Evolutionary conservation across 2,113 vertebrate genomes (phyloP), one percentile per base, ranked within the genome.

Genomic region (Archocentrus centrarchus): DNA sequence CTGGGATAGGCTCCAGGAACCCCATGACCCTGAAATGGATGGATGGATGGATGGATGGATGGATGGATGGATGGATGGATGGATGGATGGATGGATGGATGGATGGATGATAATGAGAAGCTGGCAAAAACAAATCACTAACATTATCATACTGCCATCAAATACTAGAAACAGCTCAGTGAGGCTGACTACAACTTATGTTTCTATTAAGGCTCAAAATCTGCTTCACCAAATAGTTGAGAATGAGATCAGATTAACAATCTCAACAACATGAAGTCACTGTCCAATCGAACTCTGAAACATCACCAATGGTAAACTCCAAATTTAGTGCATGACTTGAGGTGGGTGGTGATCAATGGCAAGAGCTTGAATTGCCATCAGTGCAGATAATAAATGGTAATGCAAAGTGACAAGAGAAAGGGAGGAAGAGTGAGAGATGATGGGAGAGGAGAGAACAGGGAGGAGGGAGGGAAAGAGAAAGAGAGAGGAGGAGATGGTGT

Each of bases 341-440:
- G 39, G 64, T 63, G 50, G 77, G 24, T 20, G 62, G 27, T 80
- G 78, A 90, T 93, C 81, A 90, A 90, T 81, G 60, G 75, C 77
- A 59, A 77, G 75, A 79, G 76, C 37, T 63, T 85, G 78, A 88
- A 80, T 84, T 85, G 80, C n/a, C 58, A 78, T 70, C 70, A 83
- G 39, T 37, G 68, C 50, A 70, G 79, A 89, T 87, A 90, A 89
- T 88, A 60, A 84, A 89, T 89, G 73, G 57, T 14, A 70, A 88
- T 62, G 44, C 58, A 79, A 47, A 32, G 66, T 55, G 85, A 88
- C 81, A 89, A 61, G 50, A 59, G 87, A 91, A 87, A 44, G 70
- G 80, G 55, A 88, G 70, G 81, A 92, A 62, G 87, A 87, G 70
- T 88, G 91, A 89, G 75, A 80, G 84, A 86, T 91, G 81, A 91